Conservation (phyloP, 2,113 vertebrate genomes). For the Parus major region DNA sequence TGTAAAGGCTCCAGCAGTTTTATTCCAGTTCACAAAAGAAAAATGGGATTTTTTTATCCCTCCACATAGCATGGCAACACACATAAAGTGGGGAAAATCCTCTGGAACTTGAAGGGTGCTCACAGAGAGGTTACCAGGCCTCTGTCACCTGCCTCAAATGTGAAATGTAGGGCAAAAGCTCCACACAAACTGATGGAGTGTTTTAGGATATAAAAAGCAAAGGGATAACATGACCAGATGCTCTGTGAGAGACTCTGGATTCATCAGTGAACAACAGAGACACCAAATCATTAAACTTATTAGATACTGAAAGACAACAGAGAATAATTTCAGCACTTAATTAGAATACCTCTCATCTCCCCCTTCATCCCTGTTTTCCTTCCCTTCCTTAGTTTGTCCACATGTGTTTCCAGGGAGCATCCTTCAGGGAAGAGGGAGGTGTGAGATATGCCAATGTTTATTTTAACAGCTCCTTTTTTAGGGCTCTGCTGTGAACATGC, state of each 20-base stretch:
- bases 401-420: conserved; percentile 25
- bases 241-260: neutral
- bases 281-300: neutral
- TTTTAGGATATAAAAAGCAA: neutral
- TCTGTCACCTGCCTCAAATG: neutral
- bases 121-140: rapidly evolving
- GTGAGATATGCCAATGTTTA: conserved; percentile 62
- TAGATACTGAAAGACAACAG: neutral
- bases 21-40: neutral
- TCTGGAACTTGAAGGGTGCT: neutral
- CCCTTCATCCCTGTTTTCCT: neutral
- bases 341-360: neutral
- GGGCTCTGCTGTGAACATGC: conserved; percentile 32
- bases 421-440: conserved; percentile 57
- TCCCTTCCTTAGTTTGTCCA: neutral
- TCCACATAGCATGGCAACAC: rapidly evolving
- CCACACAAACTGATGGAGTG: neutral
- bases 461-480: conserved; percentile 70
- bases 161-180: neutral
- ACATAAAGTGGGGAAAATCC: neutral
- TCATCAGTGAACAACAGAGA: neutral
- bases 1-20: neutral
- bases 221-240: neutral
- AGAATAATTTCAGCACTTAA: neutral
- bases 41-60: neutral